Conservation (phyloP, 2,888 invertebrate genomes). For the Gandaritis pyraliata region DNA sequence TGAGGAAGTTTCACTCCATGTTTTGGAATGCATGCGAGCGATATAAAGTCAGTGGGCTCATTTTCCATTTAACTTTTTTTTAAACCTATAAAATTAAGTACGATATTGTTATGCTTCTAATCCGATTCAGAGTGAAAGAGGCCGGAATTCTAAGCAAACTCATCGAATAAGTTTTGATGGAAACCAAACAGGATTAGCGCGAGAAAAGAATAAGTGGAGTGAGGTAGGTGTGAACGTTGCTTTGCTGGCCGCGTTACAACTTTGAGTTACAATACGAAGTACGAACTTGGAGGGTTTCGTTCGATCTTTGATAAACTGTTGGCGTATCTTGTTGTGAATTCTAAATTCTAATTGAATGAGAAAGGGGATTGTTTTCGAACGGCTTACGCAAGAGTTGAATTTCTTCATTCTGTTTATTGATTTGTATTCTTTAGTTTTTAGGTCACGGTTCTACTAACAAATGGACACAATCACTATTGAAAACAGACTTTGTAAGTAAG, state of each 20-base stretch:
- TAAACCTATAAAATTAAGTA: background rate
- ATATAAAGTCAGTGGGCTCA: conserved; percentile 1
- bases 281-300: conserved; percentile 32
- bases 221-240: conserved; percentile 56
- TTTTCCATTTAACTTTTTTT: background rate
- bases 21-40: conserved; percentile 1
- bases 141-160: conserved; percentile 48
- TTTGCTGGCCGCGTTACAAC: conserved; percentile 49
- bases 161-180: conserved; percentile 80
- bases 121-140: conserved; percentile 22
- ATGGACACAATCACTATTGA: too few relatives aligned
- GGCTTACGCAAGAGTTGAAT: conserved; percentile 10
- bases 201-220: conserved; percentile 75
- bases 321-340: conserved; percentile 50
- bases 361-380: conserved; percentile 25
- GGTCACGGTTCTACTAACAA: too few relatives aligned
- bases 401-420: background rate
- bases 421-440: background rate
- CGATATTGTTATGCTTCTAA: background rate
- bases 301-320: conserved; percentile 56
- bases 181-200: conserved; percentile 81
- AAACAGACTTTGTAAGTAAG: too few relatives aligned
- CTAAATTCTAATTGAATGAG: conserved; percentile 43
- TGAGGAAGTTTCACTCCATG: conserved; percentile 14
- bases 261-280: conserved; percentile 47